Evolutionary conservation across 2,113 vertebrate genomes (phyloP), one percentile per base, ranked within the genome.

Genomic region (Eurypyga helias): DNA sequence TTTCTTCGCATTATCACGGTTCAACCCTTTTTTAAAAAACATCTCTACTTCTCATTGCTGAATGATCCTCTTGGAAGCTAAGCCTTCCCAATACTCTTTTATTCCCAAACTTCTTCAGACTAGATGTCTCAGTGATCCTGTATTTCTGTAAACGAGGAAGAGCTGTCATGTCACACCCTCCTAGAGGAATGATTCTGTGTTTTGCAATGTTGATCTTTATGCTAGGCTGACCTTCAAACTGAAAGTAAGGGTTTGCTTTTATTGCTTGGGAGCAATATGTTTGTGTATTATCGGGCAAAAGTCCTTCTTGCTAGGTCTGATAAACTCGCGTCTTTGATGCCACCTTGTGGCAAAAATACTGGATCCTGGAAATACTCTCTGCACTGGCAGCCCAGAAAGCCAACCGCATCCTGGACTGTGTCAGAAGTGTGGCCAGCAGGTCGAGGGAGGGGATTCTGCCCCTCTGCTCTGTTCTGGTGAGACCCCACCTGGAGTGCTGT

Each of bases 331-430:
- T 45, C 46, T 45, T 21, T 71, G 70, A 84, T 89, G 85, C 88
- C 95, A 90, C 85, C 93, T 96, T 49, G 90, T 93, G 93, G 95
- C 49, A 70, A 75, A 80, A 81, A 29, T 17, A 54, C 17, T 25
- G 31, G 46, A 73, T 67, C 45, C 12, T 34, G 51, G 38, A 71
- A 75, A 45, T 8, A 5, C 7, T 38, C 52, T n/a, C n/a, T 41
- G 41, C 41, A 12, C 41, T 41, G 41, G 41, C 41, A 41, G 41
- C 41, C 41, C 41, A 41, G 41, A 41, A 41, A 41, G 41, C 41
- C 41, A 41, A 41, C 41, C 41, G 41, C 10, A 41, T 41, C 41
- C 41, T 41, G 41, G 41, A 12, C 41, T 41, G 41, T 9, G 12
- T 41, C 41, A 9, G 41, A 12, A 41, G 41, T 41, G 41, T 41